Percentiles rank a stretch among this genome's conserved stretches.
Conservation (phyloP, 30 jellyfish, hydroid and myxozoan genomes). For the Aurelia aurita region DNA sequence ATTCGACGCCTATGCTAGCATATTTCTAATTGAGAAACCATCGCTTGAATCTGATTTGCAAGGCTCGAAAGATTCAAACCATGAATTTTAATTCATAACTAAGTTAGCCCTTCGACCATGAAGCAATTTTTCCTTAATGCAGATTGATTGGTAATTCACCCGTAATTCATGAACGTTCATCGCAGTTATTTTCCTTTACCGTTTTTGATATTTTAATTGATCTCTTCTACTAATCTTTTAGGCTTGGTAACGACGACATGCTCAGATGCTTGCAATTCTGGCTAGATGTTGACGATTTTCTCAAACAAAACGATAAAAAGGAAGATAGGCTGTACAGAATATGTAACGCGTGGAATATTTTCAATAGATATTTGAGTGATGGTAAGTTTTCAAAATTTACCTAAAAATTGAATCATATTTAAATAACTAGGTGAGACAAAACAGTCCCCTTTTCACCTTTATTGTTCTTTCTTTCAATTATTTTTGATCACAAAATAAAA, state of each 20-base stretch:
- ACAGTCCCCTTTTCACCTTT: too few relatives aligned
- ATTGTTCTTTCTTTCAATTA: too few relatives aligned
- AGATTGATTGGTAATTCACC: not conserved
- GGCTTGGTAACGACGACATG: constrained; percentile 24
- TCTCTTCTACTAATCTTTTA: not conserved
- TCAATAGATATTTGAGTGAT: constrained; percentile 52
- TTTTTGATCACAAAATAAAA: too few relatives aligned
- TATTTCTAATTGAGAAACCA: too few relatives aligned
- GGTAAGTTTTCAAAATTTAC: constrained; percentile 16
- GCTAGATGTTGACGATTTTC: constrained; percentile 79
- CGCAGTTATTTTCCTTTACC: not conserved
- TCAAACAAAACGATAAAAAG: constrained; percentile 44
- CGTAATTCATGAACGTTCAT: not conserved
- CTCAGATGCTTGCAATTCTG: constrained; percentile 52
- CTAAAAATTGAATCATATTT: too few relatives aligned
- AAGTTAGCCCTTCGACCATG: too few relatives aligned
- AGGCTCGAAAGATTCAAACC: too few relatives aligned
- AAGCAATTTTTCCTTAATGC: too few relatives aligned
- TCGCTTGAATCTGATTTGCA: too few relatives aligned
- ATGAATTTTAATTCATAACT: too few relatives aligned
- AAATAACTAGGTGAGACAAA: too few relatives aligned
- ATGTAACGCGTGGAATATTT: constrained; percentile 70
- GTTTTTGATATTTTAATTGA: not conserved
- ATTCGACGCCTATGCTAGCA: too few relatives aligned
- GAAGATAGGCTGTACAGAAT: constrained; percentile 69